Base-by-base conservation (phyloP, 2,797 vertebrate genomes). In the Rhynchotus rufescens region DNA sequence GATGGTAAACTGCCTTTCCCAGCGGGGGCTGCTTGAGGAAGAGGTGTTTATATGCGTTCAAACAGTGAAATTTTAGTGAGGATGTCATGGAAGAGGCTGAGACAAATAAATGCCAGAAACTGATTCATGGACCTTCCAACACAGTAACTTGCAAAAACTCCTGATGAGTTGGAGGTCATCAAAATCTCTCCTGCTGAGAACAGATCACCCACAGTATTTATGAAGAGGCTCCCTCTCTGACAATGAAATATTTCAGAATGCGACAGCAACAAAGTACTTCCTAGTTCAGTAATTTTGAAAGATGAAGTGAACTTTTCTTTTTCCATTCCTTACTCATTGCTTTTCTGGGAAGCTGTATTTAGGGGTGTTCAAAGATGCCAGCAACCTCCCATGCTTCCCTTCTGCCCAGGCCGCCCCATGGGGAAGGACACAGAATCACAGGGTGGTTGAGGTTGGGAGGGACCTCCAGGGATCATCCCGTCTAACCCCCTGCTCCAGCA, bases 41-140 rank as follows among this genome's bases (percentile, higher is more conserved):
- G 78, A 73, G 73, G 66, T 83, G 69, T 92, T 87, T 90, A 56
- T 75, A 83, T 77, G 67, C 84, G 80, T 19, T 67, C 86, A 83
- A 91, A 26, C 60, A 69, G 84, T 87, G 87, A 92, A 72, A 85
- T 79, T 51, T 44, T 80, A 64, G 90, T 88, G 84, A 68, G 92
- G 86, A 78, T 92, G 92, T 94, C 73, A 22, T 71, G 67, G 69
- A 64, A 71, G 68, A 34, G 23, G 32, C 72, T 32, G 78, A 84
- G 84, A 73, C 44, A 87, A 87, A 91, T 74, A 60, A 94, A 79
- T 79, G 69, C 79, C 90, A 91, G 81, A 91, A 73, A 73, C 79
- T 61, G 84, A 91, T 95, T 95, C 90, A 83, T 22, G 56, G 91
- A 4, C 60, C 1, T 0, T 57, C 73, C 91, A 67, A 12, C 81